phyloP scores from a whole-genome alignment of 2,113 vertebrate genomes.

The Gorilla gorilla region DNA sequence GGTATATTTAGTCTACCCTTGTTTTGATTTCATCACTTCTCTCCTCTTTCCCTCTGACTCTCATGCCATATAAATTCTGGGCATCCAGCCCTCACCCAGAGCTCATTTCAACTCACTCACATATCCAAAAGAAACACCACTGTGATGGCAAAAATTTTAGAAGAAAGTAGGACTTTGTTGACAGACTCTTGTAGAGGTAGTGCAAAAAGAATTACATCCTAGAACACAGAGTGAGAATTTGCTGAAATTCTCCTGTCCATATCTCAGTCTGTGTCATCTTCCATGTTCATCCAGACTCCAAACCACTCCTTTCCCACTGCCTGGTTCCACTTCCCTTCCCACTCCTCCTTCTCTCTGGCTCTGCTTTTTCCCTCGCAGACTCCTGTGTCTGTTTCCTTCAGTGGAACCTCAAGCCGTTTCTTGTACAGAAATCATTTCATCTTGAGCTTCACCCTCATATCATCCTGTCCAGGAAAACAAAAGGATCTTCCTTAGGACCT shows the following conservation, averaged over 20 bases:
- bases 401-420: background rate
- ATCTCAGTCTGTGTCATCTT: background rate
- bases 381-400: background rate
- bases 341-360: background rate
- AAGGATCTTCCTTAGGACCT: background rate
- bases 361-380: background rate
- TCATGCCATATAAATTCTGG: background rate
- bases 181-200: background rate
- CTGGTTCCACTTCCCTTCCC: accelerated
- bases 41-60: background rate
- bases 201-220: background rate
- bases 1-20: background rate
- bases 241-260: background rate
- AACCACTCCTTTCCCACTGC: background rate
- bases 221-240: background rate
- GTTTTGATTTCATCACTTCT: background rate
- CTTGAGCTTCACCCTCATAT: background rate
- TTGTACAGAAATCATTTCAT: background rate
- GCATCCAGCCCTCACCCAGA: background rate
- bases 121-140: background rate
- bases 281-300: background rate
- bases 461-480: background rate
- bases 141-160: background rate
- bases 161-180: background rate
- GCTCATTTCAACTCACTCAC: background rate